A percentile compares a stretch with the other conserved stretches of the same genome.
Conservation (phyloP, 2,113 vertebrate genomes). For the Hippopotamus amphibius region DNA sequence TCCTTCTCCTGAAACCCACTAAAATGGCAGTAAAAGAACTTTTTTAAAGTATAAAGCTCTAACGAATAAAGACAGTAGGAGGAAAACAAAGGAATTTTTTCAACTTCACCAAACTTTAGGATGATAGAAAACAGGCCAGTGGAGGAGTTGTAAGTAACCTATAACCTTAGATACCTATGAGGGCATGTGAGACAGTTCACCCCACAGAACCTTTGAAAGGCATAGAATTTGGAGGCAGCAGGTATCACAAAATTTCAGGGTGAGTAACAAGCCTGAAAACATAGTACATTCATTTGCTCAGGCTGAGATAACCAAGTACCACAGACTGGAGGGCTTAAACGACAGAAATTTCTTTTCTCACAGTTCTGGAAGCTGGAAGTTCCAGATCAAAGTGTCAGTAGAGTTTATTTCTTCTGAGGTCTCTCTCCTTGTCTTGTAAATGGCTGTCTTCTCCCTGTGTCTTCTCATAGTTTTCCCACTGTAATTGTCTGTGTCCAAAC, state of each 20-base stretch:
- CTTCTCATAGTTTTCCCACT: neutral
- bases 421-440: neutral
- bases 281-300: neutral
- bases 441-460: neutral
- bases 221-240: neutral
- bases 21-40: neutral
- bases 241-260: neutral
- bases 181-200: neutral
- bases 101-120: neutral
- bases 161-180: rapidly evolving
- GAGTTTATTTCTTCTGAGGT: neutral
- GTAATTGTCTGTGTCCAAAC: neutral
- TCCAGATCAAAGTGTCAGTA: neutral
- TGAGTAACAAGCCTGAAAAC: neutral
- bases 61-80: neutral
- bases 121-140: neutral
- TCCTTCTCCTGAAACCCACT: neutral
- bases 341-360: neutral
- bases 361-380: neutral
- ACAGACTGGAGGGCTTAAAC: neutral
- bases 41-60: neutral
- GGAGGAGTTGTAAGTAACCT: too few species aligned
- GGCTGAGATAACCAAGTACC: neutral
- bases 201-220: neutral
- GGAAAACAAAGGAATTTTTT: neutral